These are phyloP conservation scores for Acestrorhynchus altus DNA, from an alignment of 2,797 vertebrate genomes.

Conservation along the genomic window DNA sequence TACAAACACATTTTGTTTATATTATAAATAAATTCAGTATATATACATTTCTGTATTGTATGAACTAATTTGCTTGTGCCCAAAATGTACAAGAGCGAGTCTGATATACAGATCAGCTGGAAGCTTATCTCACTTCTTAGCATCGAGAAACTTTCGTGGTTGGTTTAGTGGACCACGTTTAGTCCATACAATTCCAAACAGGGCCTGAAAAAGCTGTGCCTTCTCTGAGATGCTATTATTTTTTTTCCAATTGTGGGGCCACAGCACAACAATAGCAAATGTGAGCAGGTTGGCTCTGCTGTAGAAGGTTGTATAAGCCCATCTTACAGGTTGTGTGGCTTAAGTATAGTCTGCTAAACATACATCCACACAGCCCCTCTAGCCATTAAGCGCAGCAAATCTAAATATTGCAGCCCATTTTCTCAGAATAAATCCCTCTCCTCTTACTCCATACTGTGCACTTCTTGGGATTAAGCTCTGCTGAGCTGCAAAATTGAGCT, in stretches of 20 bases:
- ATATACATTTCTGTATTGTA: too few species aligned
- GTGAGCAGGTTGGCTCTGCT: conserved; percentile 20
- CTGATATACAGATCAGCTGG: too few species aligned
- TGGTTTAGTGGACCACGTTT: background rate
- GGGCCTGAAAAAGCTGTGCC: background rate
- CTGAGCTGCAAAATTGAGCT: conserved; percentile 74
- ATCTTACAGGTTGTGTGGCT: conserved; percentile 36
- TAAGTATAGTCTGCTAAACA: conserved; percentile 38
- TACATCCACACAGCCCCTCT: conserved; percentile 41
- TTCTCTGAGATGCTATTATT: background rate
- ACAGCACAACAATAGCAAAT: conserved; percentile 35
- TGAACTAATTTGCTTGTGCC: too few species aligned
- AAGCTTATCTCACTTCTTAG: background rate
- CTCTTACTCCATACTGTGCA: conserved; percentile 36
- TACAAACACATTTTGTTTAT: too few species aligned
- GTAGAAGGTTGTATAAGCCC: conserved; percentile 22
- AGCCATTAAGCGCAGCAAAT: conserved; percentile 49
- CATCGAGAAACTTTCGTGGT: background rate
- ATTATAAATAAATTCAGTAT: too few species aligned
- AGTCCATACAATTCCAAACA: background rate
- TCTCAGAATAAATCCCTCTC: conserved; percentile 49
- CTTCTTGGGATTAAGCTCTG: conserved; percentile 69
- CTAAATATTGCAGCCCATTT: conserved; percentile 57
- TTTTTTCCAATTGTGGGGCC: background rate
- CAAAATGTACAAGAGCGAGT: too few species aligned